These are phyloP conservation scores for Pseudochaenichthys georgianus DNA, from an alignment of 2,797 vertebrate species.

Conservation along the genomic window DNA sequence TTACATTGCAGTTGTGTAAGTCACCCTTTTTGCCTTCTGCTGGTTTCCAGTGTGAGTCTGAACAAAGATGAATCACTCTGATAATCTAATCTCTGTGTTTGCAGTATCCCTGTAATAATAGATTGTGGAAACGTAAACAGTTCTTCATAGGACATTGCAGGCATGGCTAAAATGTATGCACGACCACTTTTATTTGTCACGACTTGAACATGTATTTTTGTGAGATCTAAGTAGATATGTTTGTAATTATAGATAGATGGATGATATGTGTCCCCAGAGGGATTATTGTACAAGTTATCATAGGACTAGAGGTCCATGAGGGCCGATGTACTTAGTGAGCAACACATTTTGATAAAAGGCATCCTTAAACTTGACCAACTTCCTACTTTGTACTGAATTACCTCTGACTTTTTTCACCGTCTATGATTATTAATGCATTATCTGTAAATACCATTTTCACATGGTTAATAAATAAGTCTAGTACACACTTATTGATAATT, in stretches of 20 bases:
- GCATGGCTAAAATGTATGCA: not conserved
- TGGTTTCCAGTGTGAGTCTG: slow-evolving; percentile 48
- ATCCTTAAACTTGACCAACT: not conserved
- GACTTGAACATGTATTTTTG: not conserved
- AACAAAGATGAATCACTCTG: slow-evolving; percentile 43
- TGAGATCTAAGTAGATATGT: not conserved
- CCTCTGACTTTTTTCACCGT: not conserved
- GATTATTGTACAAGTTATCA: not conserved
- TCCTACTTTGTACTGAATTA: not conserved
- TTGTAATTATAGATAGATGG: not conserved
- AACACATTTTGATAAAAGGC: not conserved
- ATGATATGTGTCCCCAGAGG: not conserved
- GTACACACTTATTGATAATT: not conserved
- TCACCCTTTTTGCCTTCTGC: slow-evolving; percentile 45
- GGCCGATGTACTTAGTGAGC: not conserved
- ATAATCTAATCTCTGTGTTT: slow-evolving; percentile 49
- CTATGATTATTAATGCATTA: not conserved
- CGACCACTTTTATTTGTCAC: not conserved
- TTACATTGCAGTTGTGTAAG: slow-evolving; percentile 43
- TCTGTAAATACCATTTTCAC: not conserved
- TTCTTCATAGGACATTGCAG: not conserved
- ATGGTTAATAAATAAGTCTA: not conserved
- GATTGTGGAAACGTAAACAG: slow-evolving; percentile 3
- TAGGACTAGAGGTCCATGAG: not conserved
- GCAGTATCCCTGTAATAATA: slow-evolving; percentile 44